Base-by-base conservation (phyloP, 2,113 vertebrate species). In the Pelvicachromis taeniatus region DNA sequence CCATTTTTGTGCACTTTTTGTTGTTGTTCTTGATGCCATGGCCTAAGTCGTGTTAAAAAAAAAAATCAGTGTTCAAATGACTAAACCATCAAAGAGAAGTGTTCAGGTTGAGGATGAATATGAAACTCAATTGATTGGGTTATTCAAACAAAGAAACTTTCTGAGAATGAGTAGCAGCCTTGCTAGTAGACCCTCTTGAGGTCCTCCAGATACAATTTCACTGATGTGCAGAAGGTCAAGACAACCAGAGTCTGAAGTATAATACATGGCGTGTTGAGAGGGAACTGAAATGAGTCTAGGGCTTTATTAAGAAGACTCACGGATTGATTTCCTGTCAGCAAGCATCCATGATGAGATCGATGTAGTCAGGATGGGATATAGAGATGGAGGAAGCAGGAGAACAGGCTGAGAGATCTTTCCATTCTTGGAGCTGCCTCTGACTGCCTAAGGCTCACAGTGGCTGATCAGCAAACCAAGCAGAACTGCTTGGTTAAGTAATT, bases 241-340 rank as follows among this genome's bases (percentile, higher is more conserved):
- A 89, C 65, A 83, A 77, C 19, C 21, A 54, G 19, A 82, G 56
- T 56, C 80, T 75, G 68, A 78, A 54, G 63, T 26, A 4, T 80
- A 80, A 90, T 77, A 48, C 48, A 3, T 48, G 48, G 17, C 81
- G 52, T 54, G 9, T 26, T 54, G 87, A 83, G 78, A 79, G 84
- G 78, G 63, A 87, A 84, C 81, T 77, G 88, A 87, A 91, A 90
- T 86, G 83, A 93, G 87, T 90, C 93, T 86, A 73, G 89, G 88
- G 89, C 93, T 96, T 95, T 96, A 95, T 96, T 95, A 96, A 93
- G 94, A 94, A 94, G 87, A 91, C 87, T 89, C 85, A 54, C 79
- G 7, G 85, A 96, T 96, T 95, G 96, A 96, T 96, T 96, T 96
- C 84, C 92, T 92, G 94, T 95, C 95, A 82, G 90, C 42, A 5